Evolutionary conservation across 2,888 invertebrate genomes (phyloP).

Genomic region (Synanthedon myopaeformis): DNA sequence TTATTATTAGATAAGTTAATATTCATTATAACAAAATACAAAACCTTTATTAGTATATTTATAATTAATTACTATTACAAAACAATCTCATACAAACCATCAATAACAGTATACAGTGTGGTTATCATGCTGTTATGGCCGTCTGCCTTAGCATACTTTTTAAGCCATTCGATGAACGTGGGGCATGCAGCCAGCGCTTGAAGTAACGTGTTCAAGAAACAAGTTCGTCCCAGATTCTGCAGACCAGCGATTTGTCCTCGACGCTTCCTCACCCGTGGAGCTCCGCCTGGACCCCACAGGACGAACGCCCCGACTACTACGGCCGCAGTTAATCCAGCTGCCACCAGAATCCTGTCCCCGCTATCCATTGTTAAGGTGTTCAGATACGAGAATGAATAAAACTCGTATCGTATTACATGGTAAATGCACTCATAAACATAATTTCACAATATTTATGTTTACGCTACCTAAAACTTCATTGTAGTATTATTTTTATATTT

Average conservation of each 20-base stretch:
- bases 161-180: constrained; percentile 85
- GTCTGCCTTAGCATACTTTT: constrained; percentile 70
- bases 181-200: constrained; percentile 92
- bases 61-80: not conserved
- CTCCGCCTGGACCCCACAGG: constrained; percentile 81
- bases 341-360: constrained; percentile 81
- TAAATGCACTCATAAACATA: too few relatives aligned
- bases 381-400: too few relatives aligned
- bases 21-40: not conserved
- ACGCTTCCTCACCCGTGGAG: constrained; percentile 71
- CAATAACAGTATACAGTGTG: constrained; percentile 79
- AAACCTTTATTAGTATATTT: not conserved
- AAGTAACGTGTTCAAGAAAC: constrained; percentile 91
- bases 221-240: constrained; percentile 91
- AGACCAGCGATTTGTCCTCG: constrained; percentile 86
- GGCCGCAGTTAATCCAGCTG: constrained; percentile 83
- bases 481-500: too few relatives aligned
- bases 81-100: constrained; percentile 76
- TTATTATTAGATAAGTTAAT: too few relatives aligned
- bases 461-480: too few relatives aligned
- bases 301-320: constrained; percentile 87
- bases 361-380: constrained; percentile 68
- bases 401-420: too few relatives aligned
- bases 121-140: constrained; percentile 79
- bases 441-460: too few relatives aligned